Evolutionary conservation across 2,888 invertebrate genomes (phyloP).

Genomic region (Harpalus rufipes): DNA sequence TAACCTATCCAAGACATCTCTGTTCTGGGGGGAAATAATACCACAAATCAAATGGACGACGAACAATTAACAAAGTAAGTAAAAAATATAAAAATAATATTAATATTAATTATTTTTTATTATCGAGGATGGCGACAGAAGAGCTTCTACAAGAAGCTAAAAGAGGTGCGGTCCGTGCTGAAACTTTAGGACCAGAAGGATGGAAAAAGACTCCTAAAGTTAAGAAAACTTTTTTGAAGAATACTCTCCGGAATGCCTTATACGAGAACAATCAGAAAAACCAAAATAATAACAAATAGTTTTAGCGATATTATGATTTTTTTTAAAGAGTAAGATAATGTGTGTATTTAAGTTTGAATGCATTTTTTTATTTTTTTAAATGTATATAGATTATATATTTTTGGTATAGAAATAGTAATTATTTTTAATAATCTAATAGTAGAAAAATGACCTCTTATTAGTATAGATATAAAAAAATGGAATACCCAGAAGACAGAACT

Average conservation of each 20-base stretch:
- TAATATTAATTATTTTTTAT: slow-evolving; percentile 51
- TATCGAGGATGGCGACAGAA: slow-evolving; percentile 73
- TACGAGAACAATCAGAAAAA: slow-evolving; percentile 61
- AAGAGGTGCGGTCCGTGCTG: slow-evolving; percentile 74
- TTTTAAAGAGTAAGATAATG: no score
- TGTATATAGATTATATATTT: no score
- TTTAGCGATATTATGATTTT: no score
- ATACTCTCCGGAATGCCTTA: slow-evolving; percentile 65
- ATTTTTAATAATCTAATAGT: no score
- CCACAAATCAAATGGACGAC: slow-evolving; percentile 48
- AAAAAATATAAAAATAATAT: neutral
- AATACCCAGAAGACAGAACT: no score
- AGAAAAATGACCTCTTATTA: no score
- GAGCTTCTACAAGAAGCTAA: slow-evolving; percentile 76
- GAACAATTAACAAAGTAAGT: slow-evolving; percentile 47
- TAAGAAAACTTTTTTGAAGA: slow-evolving; percentile 67
- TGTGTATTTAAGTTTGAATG: no score
- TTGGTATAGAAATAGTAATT: no score
- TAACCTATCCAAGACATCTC: neutral
- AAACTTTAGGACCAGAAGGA: slow-evolving; percentile 75
- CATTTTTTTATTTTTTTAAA: no score
- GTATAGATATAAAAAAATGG: no score
- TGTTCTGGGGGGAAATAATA: neutral
- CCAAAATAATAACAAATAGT: neutral
- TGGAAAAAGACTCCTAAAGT: slow-evolving; percentile 73